Base-by-base conservation (phyloP, 2,113 vertebrate species). In the Crotalus horridus region DNA sequence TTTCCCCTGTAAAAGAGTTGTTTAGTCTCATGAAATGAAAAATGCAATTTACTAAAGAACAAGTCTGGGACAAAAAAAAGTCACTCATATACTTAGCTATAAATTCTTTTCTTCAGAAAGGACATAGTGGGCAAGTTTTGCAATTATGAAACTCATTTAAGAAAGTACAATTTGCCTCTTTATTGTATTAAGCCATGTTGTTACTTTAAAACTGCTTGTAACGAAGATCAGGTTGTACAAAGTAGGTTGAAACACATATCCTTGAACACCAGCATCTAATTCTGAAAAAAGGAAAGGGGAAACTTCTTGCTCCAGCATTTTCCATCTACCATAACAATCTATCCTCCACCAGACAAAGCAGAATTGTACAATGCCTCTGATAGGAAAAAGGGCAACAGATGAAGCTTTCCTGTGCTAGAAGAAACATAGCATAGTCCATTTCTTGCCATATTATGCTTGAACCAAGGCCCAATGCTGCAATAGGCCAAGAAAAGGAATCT, bases 301-400 rank as follows among this genome's bases (percentile, higher is more conserved):
- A 95, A 94, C 87, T 91, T 69, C 29, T 92, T 96, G 96, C 96
- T 94, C 95, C 96, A 96, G 96, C 95, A 96, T 92, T 97, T 97
- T 97, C 96, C 97, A 97, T 96, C 96, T 97, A 96, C 96, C 96
- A 96, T 90, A 96, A 96, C 95, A 96, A 94, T 58, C 5, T 93
- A 94, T 0, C 0, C n/a, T 53, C 94, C 96, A 95, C 96, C 11
- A 94, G 96, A 96, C 96, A 96, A 95, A 95, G 96, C 93, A 24
- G 92, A 94, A 93, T 81, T 43, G 33, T 81, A 21, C 7, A 81
- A 43, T 43, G 17, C 3, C 20, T 81, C 33, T 81, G 74, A 43
- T 43, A 43, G 74, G 33, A 9, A 81, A 81, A 20, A 7, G 74
- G 17, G 7, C 17, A 43, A 43, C 17, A 81, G 74, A 43, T 43